phyloP scores from a whole-genome alignment of 2,888 invertebrate species.

The Agonopterix subpropinquella region DNA sequence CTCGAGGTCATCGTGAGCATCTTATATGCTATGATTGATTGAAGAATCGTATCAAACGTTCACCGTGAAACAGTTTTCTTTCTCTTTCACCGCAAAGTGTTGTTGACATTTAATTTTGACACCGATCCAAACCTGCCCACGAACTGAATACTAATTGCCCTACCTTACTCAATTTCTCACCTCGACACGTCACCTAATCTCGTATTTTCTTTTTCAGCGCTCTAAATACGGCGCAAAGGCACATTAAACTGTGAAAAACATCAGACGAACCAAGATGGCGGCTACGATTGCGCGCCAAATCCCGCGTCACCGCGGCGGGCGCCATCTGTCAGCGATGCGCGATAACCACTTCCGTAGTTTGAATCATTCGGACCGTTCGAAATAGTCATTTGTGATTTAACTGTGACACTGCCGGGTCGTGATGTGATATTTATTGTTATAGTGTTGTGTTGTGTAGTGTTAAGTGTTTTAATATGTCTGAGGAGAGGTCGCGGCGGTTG shows the following conservation, averaged over 20 bases:
- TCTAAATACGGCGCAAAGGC: slow-evolving; percentile 51
- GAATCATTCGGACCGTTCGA: slow-evolving; percentile 54
- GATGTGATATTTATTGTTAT: slow-evolving; percentile 43
- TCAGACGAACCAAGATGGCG: slow-evolving; percentile 58
- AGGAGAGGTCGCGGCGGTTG: slow-evolving; percentile 82
- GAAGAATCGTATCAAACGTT: no score
- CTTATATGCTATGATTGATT: no score
- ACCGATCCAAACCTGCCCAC: slow-evolving; percentile 34
- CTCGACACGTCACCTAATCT: slow-evolving; percentile 43
- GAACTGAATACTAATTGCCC: slow-evolving; percentile 39
- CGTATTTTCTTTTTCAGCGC: slow-evolving; percentile 62
- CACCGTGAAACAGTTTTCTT: neutral
- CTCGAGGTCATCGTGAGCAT: no score
- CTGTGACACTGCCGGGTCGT: slow-evolving; percentile 53
- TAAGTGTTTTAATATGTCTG: slow-evolving; percentile 68
- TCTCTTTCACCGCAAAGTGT: slow-evolving; percentile 6
- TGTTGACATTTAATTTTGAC: slow-evolving; percentile 45
- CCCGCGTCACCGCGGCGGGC: slow-evolving; percentile 34
- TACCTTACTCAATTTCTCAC: slow-evolving; percentile 50
- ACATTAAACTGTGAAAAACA: slow-evolving; percentile 61
- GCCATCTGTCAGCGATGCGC: slow-evolving; percentile 49
- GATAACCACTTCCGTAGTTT: slow-evolving; percentile 46
- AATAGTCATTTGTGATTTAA: slow-evolving; percentile 57
- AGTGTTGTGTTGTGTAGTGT: slow-evolving; percentile 31
- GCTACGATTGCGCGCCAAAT: slow-evolving; percentile 55